These are phyloP conservation scores for Dermatemys mawii DNA, from an alignment of 2,113 vertebrate genomes.

Conservation along the genomic window DNA sequence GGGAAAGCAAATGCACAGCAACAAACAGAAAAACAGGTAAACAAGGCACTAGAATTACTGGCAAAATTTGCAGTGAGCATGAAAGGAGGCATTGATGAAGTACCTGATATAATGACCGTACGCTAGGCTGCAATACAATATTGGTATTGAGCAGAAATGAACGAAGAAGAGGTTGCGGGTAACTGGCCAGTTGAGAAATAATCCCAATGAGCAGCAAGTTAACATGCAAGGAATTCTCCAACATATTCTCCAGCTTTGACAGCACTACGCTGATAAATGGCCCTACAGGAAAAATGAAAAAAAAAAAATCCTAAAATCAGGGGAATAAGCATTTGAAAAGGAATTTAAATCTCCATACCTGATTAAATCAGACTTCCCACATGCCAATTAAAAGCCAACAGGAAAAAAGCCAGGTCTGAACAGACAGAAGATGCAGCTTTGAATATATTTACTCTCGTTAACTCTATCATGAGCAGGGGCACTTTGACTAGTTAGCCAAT, in stretches of 20 bases:
- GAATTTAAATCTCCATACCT: not conserved
- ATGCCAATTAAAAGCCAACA: not conserved
- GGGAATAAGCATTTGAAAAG: not conserved
- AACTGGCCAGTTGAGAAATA: constrained; percentile 92
- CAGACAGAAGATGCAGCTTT: constrained; percentile 7
- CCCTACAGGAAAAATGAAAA: constrained; percentile 76
- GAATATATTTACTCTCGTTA: not conserved
- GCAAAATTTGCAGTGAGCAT: not conserved
- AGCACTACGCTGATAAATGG: constrained; percentile 95
- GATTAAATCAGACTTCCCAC: not conserved
- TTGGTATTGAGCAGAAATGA: constrained; percentile 98
- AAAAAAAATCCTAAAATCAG: not conserved
- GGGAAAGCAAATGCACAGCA: not conserved
- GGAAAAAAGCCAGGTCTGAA: not conserved
- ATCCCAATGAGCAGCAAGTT: constrained; percentile 95
- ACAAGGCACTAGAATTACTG: not conserved
- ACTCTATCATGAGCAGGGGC: not conserved
- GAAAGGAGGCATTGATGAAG: not conserved
- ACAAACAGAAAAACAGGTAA: not conserved
- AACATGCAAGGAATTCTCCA: constrained; percentile 92
- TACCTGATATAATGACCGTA: constrained; percentile 97
- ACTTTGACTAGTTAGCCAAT: not conserved
- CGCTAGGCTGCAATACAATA: constrained; percentile 96
- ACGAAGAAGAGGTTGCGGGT: constrained; percentile 94
- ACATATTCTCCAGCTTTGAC: constrained; percentile 97